Evolutionary conservation across 1,140 invertebrate genomes (phyloP).

Genomic region (Eulimnadia texana): DNA sequence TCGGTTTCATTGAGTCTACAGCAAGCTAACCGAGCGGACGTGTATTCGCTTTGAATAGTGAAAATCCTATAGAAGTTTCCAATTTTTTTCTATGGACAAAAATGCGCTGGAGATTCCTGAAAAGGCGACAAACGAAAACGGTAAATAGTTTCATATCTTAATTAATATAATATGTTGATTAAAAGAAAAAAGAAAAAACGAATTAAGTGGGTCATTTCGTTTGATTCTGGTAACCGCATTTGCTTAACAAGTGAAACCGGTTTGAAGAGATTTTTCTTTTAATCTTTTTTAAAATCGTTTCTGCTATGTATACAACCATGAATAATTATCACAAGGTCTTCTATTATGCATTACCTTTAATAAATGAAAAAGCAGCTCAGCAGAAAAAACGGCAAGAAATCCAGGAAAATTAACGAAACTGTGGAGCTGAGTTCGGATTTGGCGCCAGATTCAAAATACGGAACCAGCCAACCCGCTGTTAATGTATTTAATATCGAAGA

Average conservation of each 20-base stretch:
- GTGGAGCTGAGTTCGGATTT: neutral
- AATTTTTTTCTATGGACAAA: neutral
- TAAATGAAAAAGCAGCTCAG: neutral
- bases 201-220: no score
- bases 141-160: neutral
- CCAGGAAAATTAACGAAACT: neutral
- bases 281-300: no score
- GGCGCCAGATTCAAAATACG: neutral
- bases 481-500: neutral
- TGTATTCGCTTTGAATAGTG: no score
- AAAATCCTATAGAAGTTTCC: neutral
- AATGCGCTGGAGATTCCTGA: neutral
- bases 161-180: neutral
- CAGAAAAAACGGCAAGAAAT: neutral
- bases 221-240: no score
- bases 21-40: no score
- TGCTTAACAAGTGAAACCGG: no score
- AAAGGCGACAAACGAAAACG: neutral
- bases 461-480: neutral
- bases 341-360: no score
- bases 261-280: no score
- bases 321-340: no score
- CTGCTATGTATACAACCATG: no score
- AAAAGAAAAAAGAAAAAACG: no score
- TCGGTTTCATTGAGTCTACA: no score